These are phyloP conservation scores for Equus quagga DNA, from an alignment of 2,113 vertebrate species.

Conservation along the genomic window DNA sequence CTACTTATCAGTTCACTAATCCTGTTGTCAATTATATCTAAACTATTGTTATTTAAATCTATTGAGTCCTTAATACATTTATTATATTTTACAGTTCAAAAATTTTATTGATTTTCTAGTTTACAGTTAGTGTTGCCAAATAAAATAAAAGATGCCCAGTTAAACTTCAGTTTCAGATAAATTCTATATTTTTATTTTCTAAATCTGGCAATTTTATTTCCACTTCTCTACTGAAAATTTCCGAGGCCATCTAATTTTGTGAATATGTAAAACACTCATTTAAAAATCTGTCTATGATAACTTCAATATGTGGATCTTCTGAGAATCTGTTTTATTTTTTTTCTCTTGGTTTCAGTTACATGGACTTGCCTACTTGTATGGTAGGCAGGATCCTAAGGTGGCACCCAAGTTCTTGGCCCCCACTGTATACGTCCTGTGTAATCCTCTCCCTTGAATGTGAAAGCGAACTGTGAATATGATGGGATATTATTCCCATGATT, in stretches of 20 bases:
- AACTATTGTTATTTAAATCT: neutral
- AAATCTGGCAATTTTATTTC: neutral
- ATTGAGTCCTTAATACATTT: neutral
- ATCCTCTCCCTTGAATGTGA: neutral
- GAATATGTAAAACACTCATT: neutral
- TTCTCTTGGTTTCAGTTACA: neutral
- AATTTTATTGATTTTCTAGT: neutral
- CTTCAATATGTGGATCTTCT: neutral
- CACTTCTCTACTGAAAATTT: neutral
- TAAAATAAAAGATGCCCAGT: neutral
- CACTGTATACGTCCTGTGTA: no score
- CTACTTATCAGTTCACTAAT: neutral
- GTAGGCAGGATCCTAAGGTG: neutral
- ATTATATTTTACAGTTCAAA: neutral
- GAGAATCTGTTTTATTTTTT: neutral
- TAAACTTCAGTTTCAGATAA: neutral
- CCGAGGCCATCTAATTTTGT: neutral
- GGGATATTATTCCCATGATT: neutral
- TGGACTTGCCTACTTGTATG: neutral
- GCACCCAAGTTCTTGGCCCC: neutral
- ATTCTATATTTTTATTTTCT: neutral
- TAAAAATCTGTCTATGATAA: neutral
- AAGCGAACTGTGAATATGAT: neutral
- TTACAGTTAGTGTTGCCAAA: neutral
- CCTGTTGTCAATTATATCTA: neutral